Evolutionary conservation across 2,797 vertebrate species (phyloP), one percentile per base, ranked within the genome.

Genomic region (Sebastes umbrosus): DNA sequence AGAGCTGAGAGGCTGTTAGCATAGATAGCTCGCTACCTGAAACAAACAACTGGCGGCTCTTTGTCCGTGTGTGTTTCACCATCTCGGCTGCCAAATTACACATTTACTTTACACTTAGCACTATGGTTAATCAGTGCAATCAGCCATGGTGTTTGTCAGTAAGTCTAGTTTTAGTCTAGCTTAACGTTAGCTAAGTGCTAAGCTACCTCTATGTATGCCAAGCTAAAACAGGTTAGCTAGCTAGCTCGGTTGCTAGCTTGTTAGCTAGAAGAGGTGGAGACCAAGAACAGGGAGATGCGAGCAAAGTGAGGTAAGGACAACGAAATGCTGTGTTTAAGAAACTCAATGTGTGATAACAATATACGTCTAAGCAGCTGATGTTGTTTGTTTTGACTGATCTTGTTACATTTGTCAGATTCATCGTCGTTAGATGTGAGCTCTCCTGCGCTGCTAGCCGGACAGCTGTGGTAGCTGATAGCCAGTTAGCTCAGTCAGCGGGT

Each of bases 151-250:
- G 39, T 43, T 29, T 83, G 72, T 75, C 72, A 81, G 73, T 62
- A 66, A 55, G 18, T 64, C 11, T 77, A 65, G 67, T 80, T 75
- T 90, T 90, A 83, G 79, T 74, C 27, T 18, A 78, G 81, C 43
- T n/a, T 88, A 71, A 74, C 75, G 73, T 81, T 85, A 75, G 92
- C 86, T 75, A 66, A 75, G 78, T 85, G 77, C 88, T 80, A 84
- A 82, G 84, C 77, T 93, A 91, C 59, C 91, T 90, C 90, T 82
- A 94, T 93, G 92, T 86, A 83, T 92, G 86, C 87, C 83, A 89
- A 91, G 82, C 84, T 90, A 75, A 87, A 85, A 75, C 87, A 77
- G 76, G 86, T 90, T 87, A 94, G 93, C 93, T 90, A 93, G 92
- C 94, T 90, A 90, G 92, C 88, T 87, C 2, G 18, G 69, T 67